phyloP scores from a whole-genome alignment of 2,888 invertebrate species.

The Acronicta aceris region DNA sequence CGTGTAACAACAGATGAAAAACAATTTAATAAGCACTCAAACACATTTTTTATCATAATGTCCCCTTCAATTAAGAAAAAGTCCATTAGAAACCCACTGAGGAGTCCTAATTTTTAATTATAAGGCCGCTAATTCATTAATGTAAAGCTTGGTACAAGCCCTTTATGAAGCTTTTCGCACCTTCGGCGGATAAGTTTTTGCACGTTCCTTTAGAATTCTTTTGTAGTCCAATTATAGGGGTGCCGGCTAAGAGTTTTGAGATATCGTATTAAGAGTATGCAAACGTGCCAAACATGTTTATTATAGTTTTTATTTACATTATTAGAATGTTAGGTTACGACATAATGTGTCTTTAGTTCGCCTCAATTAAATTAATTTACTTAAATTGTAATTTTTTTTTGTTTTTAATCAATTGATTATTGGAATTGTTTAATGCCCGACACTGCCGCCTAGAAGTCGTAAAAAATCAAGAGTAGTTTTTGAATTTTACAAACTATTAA shows the following conservation, averaged over 20 bases:
- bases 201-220: slow-evolving; percentile 43
- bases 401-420: too few relatives aligned
- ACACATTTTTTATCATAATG: slow-evolving; percentile 55
- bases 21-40: slow-evolving; percentile 77
- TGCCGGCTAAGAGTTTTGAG: slow-evolving; percentile 35
- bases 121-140: slow-evolving; percentile 69
- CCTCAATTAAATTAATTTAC: too few relatives aligned
- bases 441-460: slow-evolving; percentile 51
- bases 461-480: too few relatives aligned
- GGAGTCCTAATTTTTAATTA: slow-evolving; percentile 84
- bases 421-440: slow-evolving; percentile 15
- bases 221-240: slow-evolving; percentile 61
- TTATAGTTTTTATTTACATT: slow-evolving; percentile 12
- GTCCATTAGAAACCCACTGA: slow-evolving; percentile 71
- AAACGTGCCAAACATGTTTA: slow-evolving; percentile 21
- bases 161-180: slow-evolving; percentile 79
- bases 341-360: too few relatives aligned
- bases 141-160: slow-evolving; percentile 61
- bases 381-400: too few relatives aligned
- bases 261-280: slow-evolving; percentile 32
- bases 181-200: slow-evolving; percentile 74
- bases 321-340: too few relatives aligned
- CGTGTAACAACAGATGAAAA: slow-evolving; percentile 54
- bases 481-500: too few relatives aligned
- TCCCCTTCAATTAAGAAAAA: slow-evolving; percentile 59